phyloP scores from a whole-genome alignment of 2,888 invertebrate species.

The Thymelicus acteon region DNA sequence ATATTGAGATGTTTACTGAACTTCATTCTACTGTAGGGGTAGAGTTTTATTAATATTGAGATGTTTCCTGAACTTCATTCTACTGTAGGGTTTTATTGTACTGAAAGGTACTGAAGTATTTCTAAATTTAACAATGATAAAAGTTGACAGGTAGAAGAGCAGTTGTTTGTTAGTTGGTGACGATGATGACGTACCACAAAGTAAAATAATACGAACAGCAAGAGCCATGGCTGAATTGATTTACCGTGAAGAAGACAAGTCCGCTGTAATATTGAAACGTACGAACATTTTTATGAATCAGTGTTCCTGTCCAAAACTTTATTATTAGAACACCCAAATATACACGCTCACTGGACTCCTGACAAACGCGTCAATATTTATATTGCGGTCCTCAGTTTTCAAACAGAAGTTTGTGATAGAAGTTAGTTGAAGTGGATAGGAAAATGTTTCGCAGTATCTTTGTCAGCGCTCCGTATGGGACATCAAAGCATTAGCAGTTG shows the following conservation, averaged over 20 bases:
- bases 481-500: conserved; percentile 60
- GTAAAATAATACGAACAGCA: background rate
- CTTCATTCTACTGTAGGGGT: conserved; percentile 3
- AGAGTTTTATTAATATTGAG: background rate
- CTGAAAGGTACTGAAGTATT: background rate
- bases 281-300: conserved; percentile 21
- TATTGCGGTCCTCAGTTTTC: conserved; percentile 21
- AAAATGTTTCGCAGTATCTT: conserved; percentile 35
- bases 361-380: conserved; percentile 23
- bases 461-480: conserved; percentile 45
- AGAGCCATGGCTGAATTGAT: conserved; percentile 6
- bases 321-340: conserved; percentile 32
- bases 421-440: conserved; percentile 22
- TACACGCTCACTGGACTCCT: conserved; percentile 15
- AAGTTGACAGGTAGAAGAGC: background rate
- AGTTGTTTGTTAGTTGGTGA: background rate
- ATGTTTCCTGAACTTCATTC: conserved; percentile 10
- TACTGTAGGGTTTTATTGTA: background rate
- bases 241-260: conserved; percentile 9
- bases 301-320: conserved; percentile 18
- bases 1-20: conserved; percentile 11
- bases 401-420: conserved; percentile 33
- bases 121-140: background rate
- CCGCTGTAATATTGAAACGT: conserved; percentile 13
- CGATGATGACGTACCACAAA: conserved; percentile 12